Evolutionary conservation across 1,140 invertebrate genomes (phyloP).

Genomic region (Heliconius congener): DNA sequence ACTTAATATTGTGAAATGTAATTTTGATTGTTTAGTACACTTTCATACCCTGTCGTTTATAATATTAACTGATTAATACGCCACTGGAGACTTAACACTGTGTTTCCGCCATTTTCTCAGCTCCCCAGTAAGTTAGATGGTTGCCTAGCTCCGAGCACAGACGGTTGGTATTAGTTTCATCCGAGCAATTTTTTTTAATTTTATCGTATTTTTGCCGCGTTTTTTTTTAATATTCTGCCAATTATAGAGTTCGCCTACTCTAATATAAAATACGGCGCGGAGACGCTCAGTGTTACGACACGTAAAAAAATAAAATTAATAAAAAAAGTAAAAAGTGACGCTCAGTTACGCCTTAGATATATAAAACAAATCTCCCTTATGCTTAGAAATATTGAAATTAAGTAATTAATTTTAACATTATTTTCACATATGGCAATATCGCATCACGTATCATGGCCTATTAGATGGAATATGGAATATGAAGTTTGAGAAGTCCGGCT

Average conservation of each 20-base stretch:
- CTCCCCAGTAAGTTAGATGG: slow-evolving; percentile 11
- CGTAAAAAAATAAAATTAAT: slow-evolving; percentile 12
- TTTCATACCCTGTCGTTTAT: background rate
- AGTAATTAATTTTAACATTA: slow-evolving; percentile 39
- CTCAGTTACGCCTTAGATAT: slow-evolving; percentile 36
- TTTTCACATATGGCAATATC: slow-evolving; percentile 49
- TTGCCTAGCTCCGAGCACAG: slow-evolving; percentile 13
- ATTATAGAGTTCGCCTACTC: slow-evolving; percentile 6
- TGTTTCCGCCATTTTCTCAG: background rate
- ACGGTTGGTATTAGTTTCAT: slow-evolving; percentile 8
- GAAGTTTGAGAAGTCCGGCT: slow-evolving; percentile 29
- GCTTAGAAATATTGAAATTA: slow-evolving; percentile 46
- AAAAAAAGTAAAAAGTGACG: slow-evolving; percentile 21
- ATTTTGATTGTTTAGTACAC: background rate
- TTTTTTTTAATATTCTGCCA: slow-evolving; percentile 4
- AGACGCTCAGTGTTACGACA: slow-evolving; percentile 18
- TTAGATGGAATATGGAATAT: slow-evolving; percentile 40
- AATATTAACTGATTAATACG: slow-evolving; percentile 2
- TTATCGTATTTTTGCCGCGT: slow-evolving; percentile 13
- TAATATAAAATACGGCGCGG: background rate
- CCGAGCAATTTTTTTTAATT: slow-evolving; percentile 4
- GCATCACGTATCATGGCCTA: slow-evolving; percentile 51
- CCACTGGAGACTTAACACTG: background rate
- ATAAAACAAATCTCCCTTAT: slow-evolving; percentile 44
- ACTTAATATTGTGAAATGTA: background rate